Base-by-base conservation (phyloP, 2,888 invertebrate species). In the Oscheius onirici region DNA sequence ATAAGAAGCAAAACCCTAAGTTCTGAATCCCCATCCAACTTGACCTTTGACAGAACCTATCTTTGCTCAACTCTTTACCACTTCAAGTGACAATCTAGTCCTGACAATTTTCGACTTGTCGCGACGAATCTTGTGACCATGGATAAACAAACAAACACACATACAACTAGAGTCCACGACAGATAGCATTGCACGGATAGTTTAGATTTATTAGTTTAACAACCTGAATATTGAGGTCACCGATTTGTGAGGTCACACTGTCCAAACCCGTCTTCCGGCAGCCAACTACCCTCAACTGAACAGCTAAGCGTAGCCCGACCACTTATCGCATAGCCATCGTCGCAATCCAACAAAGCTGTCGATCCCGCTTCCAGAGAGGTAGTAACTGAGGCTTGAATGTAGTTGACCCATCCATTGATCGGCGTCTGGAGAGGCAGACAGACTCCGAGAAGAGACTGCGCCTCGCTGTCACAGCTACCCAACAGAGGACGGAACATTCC, bases 401-500 rank as follows among this genome's bases (percentile, higher is more conserved):
- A 52, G 58, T 60, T 51, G 11, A 79, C 69, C 34, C 73, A 61
- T 34, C 77, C 72, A 57, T 79, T 74, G 15, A 52, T 69, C 1
- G 79, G 77, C 8, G 76, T 69, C 10, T 71, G 66, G 17, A 79
- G 63, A 24, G 79, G 77, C 3, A 77, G 58, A 65, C 79, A 79
- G 6, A 75, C 65, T 20, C 73, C 74, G 2, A 60, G 58, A 1
- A 51, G n/a, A 3, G 26, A 20, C n/a, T 69, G 74, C 1, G 44
- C 60, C 0, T 72, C 73, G 13, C 73, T 72, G 1, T 66, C 28
- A 46, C 80, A 80, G 51, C 71, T 71, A 28, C 80, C 80, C 28
- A 80, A 24, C 1, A 78, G 66, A 3, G 80, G 80, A 34, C 80
- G 70, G 72, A 80, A 80, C n/a, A 73, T 71, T 44, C 80, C 80